Conservation (phyloP, 1,140 invertebrate genomes). For the Drosophila repletoides region DNA sequence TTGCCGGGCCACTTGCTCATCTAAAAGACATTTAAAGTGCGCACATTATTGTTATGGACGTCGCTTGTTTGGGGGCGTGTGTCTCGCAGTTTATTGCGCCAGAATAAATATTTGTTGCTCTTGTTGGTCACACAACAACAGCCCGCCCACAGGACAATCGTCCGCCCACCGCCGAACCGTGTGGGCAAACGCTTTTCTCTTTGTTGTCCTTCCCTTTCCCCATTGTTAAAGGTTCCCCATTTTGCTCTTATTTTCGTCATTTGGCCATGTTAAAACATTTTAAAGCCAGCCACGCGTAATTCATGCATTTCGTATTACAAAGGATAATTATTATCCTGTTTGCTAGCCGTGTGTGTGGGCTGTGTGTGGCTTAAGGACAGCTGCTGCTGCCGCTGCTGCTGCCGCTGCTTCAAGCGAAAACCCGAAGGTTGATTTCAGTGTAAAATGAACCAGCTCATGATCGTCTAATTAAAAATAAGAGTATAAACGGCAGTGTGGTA, state of each 20-base stretch:
- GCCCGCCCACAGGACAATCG: conserved; percentile 5
- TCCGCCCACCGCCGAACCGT: neutral
- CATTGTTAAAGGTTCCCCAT: neutral
- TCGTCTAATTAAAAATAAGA: conserved; percentile 39
- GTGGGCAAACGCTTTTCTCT: conserved; percentile 32
- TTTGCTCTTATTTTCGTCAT: conserved; percentile 3
- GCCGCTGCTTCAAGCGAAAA: too few relatives aligned
- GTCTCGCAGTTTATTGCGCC: conserved; percentile 59
- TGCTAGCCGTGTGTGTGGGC: neutral
- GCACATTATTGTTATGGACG: conserved; percentile 36
- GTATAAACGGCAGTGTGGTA: conserved; percentile 3
- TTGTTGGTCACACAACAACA: conserved; percentile 24
- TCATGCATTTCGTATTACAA: conserved; percentile 52
- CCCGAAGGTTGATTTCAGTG: neutral
- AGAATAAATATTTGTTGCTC: conserved; percentile 73
- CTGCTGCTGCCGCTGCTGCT: neutral
- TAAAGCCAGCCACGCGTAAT: conserved; percentile 62
- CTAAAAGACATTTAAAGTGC: conserved; percentile 65
- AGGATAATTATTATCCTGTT: conserved; percentile 57
- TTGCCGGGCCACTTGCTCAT: conserved; percentile 31
- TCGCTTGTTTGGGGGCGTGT: conserved; percentile 23
- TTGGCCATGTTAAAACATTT: conserved; percentile 52
- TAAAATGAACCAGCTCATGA: neutral
- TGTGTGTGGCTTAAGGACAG: neutral
- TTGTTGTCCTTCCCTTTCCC: conserved; percentile 43